Evolutionary conservation across 2,113 vertebrate species (phyloP).

Genomic region (Podiceps cristatus): DNA sequence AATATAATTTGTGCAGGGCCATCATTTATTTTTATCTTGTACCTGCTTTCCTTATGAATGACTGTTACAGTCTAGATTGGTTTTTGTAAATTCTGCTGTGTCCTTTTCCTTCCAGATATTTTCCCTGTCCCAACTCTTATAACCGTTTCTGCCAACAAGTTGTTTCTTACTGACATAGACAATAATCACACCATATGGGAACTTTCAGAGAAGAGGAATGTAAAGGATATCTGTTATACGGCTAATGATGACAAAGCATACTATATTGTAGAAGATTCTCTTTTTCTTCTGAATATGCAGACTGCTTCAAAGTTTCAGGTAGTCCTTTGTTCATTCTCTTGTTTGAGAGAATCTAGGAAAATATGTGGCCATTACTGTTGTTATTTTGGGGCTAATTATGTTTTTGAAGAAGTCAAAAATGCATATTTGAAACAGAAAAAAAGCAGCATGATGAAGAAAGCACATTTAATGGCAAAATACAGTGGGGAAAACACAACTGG

Average conservation of each 20-base stretch:
- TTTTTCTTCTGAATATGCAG: conserved; percentile 56
- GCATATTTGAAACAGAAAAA: background rate
- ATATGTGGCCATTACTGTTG: background rate
- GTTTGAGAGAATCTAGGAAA: background rate
- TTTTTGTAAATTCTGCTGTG: background rate
- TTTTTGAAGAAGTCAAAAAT: background rate
- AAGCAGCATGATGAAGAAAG: background rate
- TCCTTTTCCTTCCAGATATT: conserved; percentile 68
- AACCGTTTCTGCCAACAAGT: conserved; percentile 48
- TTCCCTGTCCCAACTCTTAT: conserved; percentile 70
- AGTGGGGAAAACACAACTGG: background rate
- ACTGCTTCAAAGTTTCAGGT: conserved; percentile 65
- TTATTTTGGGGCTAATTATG: background rate
- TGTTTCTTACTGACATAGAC: conserved; percentile 73
- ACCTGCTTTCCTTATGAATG: background rate
- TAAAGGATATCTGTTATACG: conserved; percentile 65
- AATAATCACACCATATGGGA: conserved; percentile 54
- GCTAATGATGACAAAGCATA: conserved; percentile 65
- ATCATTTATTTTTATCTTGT: background rate
- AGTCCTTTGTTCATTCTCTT: background rate
- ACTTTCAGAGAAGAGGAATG: background rate
- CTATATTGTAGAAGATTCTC: conserved; percentile 25
- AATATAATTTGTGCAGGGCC: background rate
- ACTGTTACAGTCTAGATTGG: background rate
- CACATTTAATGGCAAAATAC: background rate